A percentile compares a stretch with the other conserved stretches of the same genome.
Evolutionary conservation across 2,113 vertebrate species (phyloP).

Genomic region (Oncorhynchus gorbuscha): DNA sequence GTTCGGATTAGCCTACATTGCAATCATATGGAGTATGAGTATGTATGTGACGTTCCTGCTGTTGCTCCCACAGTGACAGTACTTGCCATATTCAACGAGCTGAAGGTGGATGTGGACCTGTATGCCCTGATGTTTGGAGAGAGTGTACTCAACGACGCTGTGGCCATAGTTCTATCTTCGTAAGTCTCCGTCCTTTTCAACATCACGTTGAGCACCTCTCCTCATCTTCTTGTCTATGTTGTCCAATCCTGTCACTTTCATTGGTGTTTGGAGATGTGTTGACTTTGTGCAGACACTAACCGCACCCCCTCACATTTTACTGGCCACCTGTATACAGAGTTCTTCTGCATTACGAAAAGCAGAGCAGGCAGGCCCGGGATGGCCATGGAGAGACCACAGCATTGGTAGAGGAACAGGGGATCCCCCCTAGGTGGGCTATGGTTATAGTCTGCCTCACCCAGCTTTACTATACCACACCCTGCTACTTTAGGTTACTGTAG

Average conservation of each 20-base stretch:
- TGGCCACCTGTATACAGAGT: conserved; percentile 62
- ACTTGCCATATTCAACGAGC: conserved; percentile 96
- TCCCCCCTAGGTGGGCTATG: conserved; percentile 34
- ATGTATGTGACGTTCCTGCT: not conserved
- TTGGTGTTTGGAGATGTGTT: conserved; percentile 55
- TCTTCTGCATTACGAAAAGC: conserved; percentile 68
- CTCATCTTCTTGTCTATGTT: not conserved
- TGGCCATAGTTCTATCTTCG: conserved; percentile 97
- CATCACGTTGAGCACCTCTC: not conserved
- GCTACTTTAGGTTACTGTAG: not conserved
- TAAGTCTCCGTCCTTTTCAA: conserved; percentile 71
- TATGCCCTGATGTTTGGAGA: conserved; percentile 97
- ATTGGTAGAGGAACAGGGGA: conserved; percentile 29
- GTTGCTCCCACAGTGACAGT: conserved; percentile 83
- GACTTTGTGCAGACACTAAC: conserved; percentile 2
- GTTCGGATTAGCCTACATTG: too few relatives aligned
- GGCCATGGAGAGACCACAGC: conserved; percentile 17
- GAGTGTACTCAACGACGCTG: conserved; percentile 96
- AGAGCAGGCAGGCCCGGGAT: conserved; percentile 42
- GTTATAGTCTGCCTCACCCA: conserved; percentile 9
- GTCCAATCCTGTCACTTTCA: conserved; percentile 60
- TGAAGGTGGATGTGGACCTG: conserved; percentile 95
- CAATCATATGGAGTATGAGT: not conserved
- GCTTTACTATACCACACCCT: not conserved
- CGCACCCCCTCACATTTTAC: conserved; percentile 1